Percentiles rank a stretch among this genome's conserved stretches.
Evolutionary conservation across 2,113 vertebrate species (phyloP).

Genomic region (Numenius arquata): DNA sequence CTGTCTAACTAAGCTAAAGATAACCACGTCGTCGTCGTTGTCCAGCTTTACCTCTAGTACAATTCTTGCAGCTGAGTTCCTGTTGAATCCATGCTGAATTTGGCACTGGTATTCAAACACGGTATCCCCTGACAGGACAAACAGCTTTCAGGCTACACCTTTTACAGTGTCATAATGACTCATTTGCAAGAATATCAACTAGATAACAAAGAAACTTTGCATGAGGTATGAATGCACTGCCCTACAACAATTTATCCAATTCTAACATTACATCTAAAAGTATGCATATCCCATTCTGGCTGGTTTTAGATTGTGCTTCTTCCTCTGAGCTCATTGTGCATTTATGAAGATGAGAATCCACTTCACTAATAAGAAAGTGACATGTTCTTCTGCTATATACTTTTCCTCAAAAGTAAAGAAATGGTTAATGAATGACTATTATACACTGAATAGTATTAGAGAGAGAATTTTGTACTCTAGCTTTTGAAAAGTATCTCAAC

Average conservation of each 20-base stretch:
- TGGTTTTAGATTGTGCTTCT: neutral
- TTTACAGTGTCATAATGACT: neutral
- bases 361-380: neutral
- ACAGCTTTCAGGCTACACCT: neutral
- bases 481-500: neutral
- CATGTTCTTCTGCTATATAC: neutral
- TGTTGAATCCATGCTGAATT: neutral
- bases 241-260: neutral
- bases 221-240: neutral
- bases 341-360: neutral
- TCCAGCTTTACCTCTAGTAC: neutral
- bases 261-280: neutral
- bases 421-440: neutral
- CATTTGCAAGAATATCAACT: neutral
- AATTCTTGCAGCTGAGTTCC: neutral
- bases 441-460: neutral
- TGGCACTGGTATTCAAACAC: neutral
- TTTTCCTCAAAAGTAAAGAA: neutral
- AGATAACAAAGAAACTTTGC: neutral
- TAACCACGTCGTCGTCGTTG: neutral
- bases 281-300: accelerated
- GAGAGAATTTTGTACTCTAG: neutral
- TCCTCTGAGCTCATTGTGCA: accelerated
- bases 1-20: neutral
- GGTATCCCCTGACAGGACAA: neutral